phyloP scores from a whole-genome alignment of 2,113 vertebrate species.

The Coregonus clupeaformis region DNA sequence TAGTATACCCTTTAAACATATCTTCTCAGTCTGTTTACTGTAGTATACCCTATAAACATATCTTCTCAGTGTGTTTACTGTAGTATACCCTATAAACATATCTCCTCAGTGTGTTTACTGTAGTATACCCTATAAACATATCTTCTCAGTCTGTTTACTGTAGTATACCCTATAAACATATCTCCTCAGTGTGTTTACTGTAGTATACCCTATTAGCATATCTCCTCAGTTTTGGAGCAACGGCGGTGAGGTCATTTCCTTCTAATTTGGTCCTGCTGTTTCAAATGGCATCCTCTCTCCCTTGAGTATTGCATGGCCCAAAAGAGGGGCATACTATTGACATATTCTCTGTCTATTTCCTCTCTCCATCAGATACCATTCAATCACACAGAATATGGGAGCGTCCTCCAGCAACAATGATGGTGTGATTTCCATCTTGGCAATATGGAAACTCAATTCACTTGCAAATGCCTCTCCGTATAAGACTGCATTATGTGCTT shows the following conservation, averaged over 20 bases:
- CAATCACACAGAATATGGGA: slow-evolving; percentile 68
- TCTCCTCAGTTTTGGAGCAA: slow-evolving; percentile 32
- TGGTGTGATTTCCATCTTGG: slow-evolving; percentile 69
- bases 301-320: slow-evolving; percentile 56
- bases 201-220: no score
- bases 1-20: no score
- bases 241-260: slow-evolving; percentile 62
- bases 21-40: no score
- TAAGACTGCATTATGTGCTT: slow-evolving; percentile 60
- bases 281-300: slow-evolving; percentile 60
- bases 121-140: no score
- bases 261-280: slow-evolving; percentile 70
- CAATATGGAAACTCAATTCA: slow-evolving; percentile 68
- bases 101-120: no score
- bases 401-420: slow-evolving; percentile 58
- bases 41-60: no score
- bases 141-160: no score
- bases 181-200: no score
- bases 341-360: slow-evolving; percentile 51
- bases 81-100: no score
- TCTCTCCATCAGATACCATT: slow-evolving; percentile 71
- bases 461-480: slow-evolving; percentile 67
- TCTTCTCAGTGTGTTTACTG: no score
- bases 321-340: slow-evolving; percentile 42
- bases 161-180: no score